Evolutionary conservation across 2,888 invertebrate genomes (phyloP).

Genomic region (Phania funesta): DNA sequence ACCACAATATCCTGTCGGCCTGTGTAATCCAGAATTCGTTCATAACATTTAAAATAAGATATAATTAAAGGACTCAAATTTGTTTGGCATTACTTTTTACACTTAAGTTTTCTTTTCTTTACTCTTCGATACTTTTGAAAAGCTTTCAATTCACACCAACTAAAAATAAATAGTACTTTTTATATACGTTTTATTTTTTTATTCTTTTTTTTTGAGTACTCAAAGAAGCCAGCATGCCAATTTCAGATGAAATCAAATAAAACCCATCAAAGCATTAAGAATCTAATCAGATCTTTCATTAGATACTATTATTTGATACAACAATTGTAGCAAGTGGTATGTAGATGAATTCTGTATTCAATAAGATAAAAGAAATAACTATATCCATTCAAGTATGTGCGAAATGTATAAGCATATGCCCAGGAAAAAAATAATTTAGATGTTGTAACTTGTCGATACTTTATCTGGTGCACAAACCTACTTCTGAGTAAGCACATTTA

Average conservation of each 20-base stretch:
- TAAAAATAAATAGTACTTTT: neutral
- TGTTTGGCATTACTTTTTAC: too few relatives aligned
- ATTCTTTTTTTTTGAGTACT: neutral
- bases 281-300: constrained; percentile 25
- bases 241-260: constrained; percentile 53
- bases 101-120: too few relatives aligned
- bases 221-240: constrained; percentile 30
- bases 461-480: too few relatives aligned
- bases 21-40: too few relatives aligned
- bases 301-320: constrained; percentile 11
- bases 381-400: neutral
- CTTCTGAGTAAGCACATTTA: too few relatives aligned
- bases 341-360: neutral
- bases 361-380: neutral
- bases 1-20: too few relatives aligned
- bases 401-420: neutral
- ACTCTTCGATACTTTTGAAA: too few relatives aligned
- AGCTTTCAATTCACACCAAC: too few relatives aligned
- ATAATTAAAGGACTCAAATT: too few relatives aligned
- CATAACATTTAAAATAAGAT: too few relatives aligned
- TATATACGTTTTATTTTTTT: neutral
- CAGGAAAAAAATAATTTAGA: constrained; percentile 4
- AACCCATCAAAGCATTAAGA: constrained; percentile 36
- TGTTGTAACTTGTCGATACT: too few relatives aligned
- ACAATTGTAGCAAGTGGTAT: constrained; percentile 16